Evolutionary conservation across 2,888 invertebrate species (phyloP), one percentile per base, ranked within the genome.

Genomic region (Drosophila eohydei): DNA sequence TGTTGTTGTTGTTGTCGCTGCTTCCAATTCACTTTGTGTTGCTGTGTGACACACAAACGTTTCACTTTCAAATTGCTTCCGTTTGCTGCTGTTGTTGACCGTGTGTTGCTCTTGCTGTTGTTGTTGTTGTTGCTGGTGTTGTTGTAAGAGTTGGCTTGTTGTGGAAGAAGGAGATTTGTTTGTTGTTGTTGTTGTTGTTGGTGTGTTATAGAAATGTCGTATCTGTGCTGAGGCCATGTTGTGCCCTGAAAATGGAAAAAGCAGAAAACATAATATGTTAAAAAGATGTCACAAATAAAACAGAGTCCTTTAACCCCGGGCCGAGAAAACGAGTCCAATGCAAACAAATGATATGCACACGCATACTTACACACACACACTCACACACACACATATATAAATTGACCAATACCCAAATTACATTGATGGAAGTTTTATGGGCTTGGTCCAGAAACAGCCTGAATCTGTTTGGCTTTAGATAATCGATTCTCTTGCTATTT

Each of bases 221-320:
- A 92, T 90, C 91, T 92, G 91, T 93, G 92, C 91, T 92, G 92
- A 92, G 92, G 93, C 93, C 93, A 93, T 93, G 92, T 93, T 93
- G 92, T 92, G 92, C 93, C 93, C 93, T 93, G 60, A 54, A 90
- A 54, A 57, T 16, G 7, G 41, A 66, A 67, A 36, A 46, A 64
- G 30, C 32, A 65, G 16, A 43, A 64, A 57, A 54, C 63, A 82
- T 60, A 51, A 66, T 38, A 78, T 58, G 69, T 77, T 71, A 68
- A 73, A 76, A 80, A 64, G 54, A 82, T 68, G 76, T 69, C 57
- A 56, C 54, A 28, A 54, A 40, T 30, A 32, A 48, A 48, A 48
- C 21, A 30, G 26, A 51, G 41, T 21, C 51, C 40, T 4, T 58
- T 58, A 60, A 62, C 44, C 34, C 44, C 36, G 36, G 16, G 4